Base-by-base conservation (phyloP, 2,888 invertebrate species). In the Clepsis dumicolana region DNA sequence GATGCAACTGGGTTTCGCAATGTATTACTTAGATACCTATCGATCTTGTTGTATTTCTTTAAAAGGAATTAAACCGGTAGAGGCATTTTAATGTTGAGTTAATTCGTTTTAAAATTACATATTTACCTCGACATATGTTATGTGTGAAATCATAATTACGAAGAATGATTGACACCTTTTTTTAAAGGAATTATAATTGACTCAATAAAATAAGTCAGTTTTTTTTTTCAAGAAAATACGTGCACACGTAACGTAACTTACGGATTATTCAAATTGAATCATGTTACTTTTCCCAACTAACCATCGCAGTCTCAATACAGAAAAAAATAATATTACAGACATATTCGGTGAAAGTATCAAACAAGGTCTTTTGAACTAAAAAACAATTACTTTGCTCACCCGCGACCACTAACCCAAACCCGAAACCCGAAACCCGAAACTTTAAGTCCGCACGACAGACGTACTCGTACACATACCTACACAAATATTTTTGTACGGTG, bases 1-100 rank as follows among this genome's bases (percentile, higher is more conserved):
- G 70, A 67, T 67, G 59, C 67, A 70, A 70, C 35, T n/a, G n/a
- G 16, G 41, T 66, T 57, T 64, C 59, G 68, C 68, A 68, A 68
- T 52, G 24, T 27, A 67, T 50, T 59, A 44, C 18, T 44, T 44
- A 57, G 56, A 16, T 68, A 18, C 16, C 44, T 54, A 63, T 52
- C 56, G 62, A 63, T 67, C 67, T 63, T 27, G 27, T 56, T 56
- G 54, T 35, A n/a, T 27, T 27, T 29, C 62, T 63, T 5, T 67
- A 67, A 50, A 67, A 63, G 67, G 67, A 67, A 10, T 48, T 50
- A 62, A 7, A 27, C 62, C 21, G 1, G 62, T 63, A 16, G 50
- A 67, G 66, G 62, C 27, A 67, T 67, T 66, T 62, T 18, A 56
- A 44, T 38, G 24, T 12, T 10, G 25, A 41, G 10, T 24, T 57